phyloP scores from a whole-genome alignment of 2,797 vertebrate species.

The Thripadectes ignobilis region DNA sequence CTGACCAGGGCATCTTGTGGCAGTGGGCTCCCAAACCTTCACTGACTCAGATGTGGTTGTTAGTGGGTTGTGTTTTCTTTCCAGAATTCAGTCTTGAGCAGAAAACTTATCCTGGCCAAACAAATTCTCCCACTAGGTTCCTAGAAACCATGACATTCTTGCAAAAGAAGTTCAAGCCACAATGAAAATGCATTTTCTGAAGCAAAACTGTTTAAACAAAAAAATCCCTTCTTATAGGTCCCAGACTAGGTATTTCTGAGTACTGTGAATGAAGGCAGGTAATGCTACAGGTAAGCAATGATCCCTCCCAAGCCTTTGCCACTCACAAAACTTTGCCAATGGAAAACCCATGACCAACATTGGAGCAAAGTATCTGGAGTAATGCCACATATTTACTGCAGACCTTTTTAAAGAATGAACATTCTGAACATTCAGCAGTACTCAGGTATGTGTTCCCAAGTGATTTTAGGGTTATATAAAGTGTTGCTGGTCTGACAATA shows the following conservation, averaged over 20 bases:
- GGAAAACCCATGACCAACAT: neutral
- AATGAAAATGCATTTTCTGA: neutral
- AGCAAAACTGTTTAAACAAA: neutral
- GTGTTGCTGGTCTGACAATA: slow-evolving; percentile 2
- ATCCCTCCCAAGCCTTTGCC: neutral
- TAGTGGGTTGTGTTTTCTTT: neutral
- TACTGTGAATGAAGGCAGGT: neutral
- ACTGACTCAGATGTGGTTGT: neutral
- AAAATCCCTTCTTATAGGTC: neutral
- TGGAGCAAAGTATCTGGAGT: neutral
- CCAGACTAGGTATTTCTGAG: neutral
- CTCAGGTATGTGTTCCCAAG: neutral
- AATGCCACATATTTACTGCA: neutral
- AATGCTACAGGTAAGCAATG: neutral
- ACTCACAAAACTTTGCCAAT: neutral
- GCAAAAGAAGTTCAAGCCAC: neutral
- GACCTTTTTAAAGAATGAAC: neutral
- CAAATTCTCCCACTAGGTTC: neutral
- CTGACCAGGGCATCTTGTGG: neutral
- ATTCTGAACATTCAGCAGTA: slow-evolving; percentile 20
- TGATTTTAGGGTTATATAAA: neutral
- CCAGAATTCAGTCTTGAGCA: neutral
- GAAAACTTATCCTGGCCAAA: neutral
- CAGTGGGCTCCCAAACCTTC: neutral
- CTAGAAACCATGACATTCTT: neutral